These are phyloP conservation scores for Junonia oenone DNA, from an alignment of 2,888 invertebrate species.

Conservation along the genomic window DNA sequence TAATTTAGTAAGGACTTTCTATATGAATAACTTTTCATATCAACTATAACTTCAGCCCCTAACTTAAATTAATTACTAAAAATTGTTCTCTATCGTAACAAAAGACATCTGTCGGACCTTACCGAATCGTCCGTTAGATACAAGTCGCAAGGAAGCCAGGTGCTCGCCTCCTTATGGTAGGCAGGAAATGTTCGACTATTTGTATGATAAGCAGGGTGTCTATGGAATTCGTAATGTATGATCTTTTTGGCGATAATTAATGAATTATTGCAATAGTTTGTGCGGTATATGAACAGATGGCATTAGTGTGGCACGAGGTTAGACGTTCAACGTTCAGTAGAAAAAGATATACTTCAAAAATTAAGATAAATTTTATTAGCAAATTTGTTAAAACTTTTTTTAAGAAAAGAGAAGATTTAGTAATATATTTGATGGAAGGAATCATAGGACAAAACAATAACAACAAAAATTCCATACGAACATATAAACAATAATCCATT, in stretches of 20 bases:
- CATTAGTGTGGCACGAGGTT: not conserved
- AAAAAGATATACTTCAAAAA: too few species aligned
- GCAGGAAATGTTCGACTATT: constrained; percentile 29
- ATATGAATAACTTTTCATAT: too few species aligned
- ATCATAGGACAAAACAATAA: not conserved
- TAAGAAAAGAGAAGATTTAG: too few species aligned
- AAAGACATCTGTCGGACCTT: constrained; percentile 14
- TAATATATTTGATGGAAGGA: not conserved
- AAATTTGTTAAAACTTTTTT: too few species aligned
- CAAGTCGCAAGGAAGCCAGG: constrained; percentile 32
- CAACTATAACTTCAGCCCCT: too few species aligned
- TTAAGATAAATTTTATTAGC: too few species aligned
- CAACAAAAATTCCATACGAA: constrained; percentile 28
- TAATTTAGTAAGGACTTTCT: too few species aligned
- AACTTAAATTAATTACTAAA: not conserved
- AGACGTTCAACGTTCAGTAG: not conserved
- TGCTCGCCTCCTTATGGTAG: constrained; percentile 30
- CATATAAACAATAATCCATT: constrained; percentile 32
- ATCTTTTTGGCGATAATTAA: constrained; percentile 15
- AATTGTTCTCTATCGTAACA: not conserved
- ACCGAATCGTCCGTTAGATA: constrained; percentile 4
- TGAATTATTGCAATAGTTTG: constrained; percentile 4
- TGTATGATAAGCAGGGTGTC: constrained; percentile 23
- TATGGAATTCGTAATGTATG: constrained; percentile 9
- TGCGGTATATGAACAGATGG: not conserved